Conservation (phyloP, 1,140 invertebrate genomes). For the Drosophila kohkoa region DNA sequence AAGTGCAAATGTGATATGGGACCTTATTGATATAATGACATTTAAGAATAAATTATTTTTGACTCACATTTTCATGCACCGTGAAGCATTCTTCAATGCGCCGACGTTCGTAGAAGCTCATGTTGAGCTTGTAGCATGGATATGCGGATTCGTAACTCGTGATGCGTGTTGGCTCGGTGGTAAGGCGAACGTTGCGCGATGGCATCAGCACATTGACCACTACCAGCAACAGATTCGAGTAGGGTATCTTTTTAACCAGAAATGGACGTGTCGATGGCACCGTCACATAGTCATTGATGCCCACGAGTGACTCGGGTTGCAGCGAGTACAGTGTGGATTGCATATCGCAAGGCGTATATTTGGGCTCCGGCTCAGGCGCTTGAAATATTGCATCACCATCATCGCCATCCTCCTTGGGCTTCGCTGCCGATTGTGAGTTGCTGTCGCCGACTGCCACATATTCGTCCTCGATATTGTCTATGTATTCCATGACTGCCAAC, state of each 20-base stretch:
- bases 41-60: neutral
- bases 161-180: conserved; percentile 82
- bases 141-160: conserved; percentile 85
- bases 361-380: conserved; percentile 78
- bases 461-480: conserved; percentile 76
- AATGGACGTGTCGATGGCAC: conserved; percentile 86
- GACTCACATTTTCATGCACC: conserved; percentile 88
- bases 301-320: conserved; percentile 87
- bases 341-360: conserved; percentile 88
- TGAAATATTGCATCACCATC: conserved; percentile 80
- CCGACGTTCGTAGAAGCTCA: conserved; percentile 89
- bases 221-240: conserved; percentile 93
- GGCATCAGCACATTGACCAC: conserved; percentile 86
- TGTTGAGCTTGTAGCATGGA: conserved; percentile 90
- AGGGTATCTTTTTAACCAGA: conserved; percentile 89
- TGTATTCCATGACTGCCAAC: conserved; percentile 72
- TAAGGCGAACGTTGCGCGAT: conserved; percentile 71
- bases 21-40: too few species aligned
- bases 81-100: conserved; percentile 90
- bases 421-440: conserved; percentile 71
- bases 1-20: too few species aligned
- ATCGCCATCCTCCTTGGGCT: conserved; percentile 76
- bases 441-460: conserved; percentile 78
- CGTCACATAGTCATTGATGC: conserved; percentile 84
- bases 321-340: conserved; percentile 88